Base-by-base conservation (phyloP, 2,888 invertebrate genomes). In the Acanthoscelides obtectus region DNA sequence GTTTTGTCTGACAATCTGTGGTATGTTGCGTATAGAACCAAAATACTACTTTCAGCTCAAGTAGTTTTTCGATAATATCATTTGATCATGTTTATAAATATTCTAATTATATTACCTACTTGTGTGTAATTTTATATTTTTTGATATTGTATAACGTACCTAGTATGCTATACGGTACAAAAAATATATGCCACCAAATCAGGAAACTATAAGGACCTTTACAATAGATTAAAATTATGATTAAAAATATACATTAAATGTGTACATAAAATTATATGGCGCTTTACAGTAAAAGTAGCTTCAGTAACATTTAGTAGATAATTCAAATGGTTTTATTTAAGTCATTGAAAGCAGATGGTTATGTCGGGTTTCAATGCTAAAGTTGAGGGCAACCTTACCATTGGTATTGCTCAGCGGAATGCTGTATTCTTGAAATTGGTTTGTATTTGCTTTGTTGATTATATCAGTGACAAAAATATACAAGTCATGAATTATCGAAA, bases 231-330 rank as follows among this genome's bases (percentile, higher is more conserved):
- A 68, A 75, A 77, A 75, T 77, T 77, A 79, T 76, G 74, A 76
- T 74, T 78, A 78, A 75, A 72, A 75, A 77, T 78, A 81, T 78
- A 81, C 77, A 78, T 79, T 79, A 78, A 79, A 81, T 80, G 79
- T 82, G 82, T 82, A 82, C 80, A 82, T 82, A 82, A 79, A 79
- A 79, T 78, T 81, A 81, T 81, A 81, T 81, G 81, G 81, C 81
- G 82, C 81, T 82, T 82, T 79, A 80, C 77, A 77, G 76, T 77
- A 76, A 77, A 75, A 81, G 79, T 82, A 82, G 82, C 82, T 82
- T 82, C 78, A 80, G 77, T 79, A 77, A 78, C 77, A 45, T 45
- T 45, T 45, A 45, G 45, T 45, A 45, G 45, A 45, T 45, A 45
- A 45, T 45, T 45, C 45, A 3, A 45, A 45, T 45, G 45, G 45